Evolutionary conservation across 2,888 invertebrate species (phyloP), one percentile per base, ranked within the genome.

Genomic region (Megastigmus dorsalis): DNA sequence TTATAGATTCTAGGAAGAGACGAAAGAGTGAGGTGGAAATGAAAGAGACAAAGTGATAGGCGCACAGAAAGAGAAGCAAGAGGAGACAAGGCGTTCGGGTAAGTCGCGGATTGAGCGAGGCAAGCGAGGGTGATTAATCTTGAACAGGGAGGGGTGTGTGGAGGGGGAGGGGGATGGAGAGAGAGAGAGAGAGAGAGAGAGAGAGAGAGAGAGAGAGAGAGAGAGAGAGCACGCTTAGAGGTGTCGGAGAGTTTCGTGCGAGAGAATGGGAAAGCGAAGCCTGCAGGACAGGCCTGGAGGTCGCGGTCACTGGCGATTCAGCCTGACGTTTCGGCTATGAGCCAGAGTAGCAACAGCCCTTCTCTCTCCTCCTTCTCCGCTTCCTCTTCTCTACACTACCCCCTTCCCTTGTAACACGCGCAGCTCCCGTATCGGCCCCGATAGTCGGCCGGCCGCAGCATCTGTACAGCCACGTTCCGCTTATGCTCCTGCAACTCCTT

Each of bases 41-140:
- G 66, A 4, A 80, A 78, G 82, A 78, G 79, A n/a, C n/a, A n/a
- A n/a, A n/a, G n/a, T n/a, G n/a, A n/a, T n/a, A 81, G 83, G 80
- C 79, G 81, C 80, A n/a, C n/a, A 80, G 81, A 55, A 26, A 18
- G 18, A 50, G 7, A 30, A n/a, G 30, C 15, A 80, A 81, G 80
- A 80, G 81, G 80, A 36, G 10, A 3, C 2, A 9, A 33, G 48
- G n/a, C 15, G 48, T 0, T 26, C 3, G 26, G 28, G 9, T 15
- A 28, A 23, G 38, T 28, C 36, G 63, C n/a, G 38, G 15, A 50
- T 7, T n/a, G n/a, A n/a, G n/a, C n/a, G n/a, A 28, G 30, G 43
- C 33, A 33, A 36, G 59, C 52, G 41, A 33, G 63, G 43, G 54
- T 26, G 62, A 70, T 70, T 70, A 63, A 70, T 70, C 55, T 63